A percentile compares a stretch with the other conserved stretches of the same genome.
phyloP scores from a whole-genome alignment of 2,888 invertebrate genomes.

The Ypsolopha scabrella region DNA sequence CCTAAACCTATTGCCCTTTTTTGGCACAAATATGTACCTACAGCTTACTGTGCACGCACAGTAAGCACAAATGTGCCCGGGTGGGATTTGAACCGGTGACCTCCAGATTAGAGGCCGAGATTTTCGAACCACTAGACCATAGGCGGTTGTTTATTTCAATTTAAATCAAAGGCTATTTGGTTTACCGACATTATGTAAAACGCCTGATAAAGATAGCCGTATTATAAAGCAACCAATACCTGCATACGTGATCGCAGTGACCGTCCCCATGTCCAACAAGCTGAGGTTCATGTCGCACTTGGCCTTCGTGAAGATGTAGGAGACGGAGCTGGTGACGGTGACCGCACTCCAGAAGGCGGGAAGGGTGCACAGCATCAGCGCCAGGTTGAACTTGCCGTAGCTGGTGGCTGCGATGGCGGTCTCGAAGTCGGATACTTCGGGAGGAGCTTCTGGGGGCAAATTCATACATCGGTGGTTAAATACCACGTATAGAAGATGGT shows the following conservation, averaged over 20 bases:
- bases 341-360: constrained; percentile 77
- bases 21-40: no score
- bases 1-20: no score
- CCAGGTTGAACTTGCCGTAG: constrained; percentile 78
- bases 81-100: no score
- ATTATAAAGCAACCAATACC: constrained; percentile 47
- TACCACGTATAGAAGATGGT: no score
- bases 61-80: no score
- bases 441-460: constrained; percentile 10
- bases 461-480: no score
- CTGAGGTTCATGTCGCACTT: constrained; percentile 79
- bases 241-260: constrained; percentile 79
- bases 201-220: no score
- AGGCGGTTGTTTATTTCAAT: no score
- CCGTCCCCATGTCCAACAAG: constrained; percentile 76
- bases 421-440: constrained; percentile 73
- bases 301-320: constrained; percentile 80
- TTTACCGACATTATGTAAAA: not conserved
- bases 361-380: constrained; percentile 70
- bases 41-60: no score
- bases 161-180: not conserved
- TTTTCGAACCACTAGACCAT: no score
- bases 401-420: constrained; percentile 76
- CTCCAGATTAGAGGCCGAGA: no score
- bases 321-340: constrained; percentile 78